Evolutionary conservation across 2,888 invertebrate species (phyloP).

Genomic region (Bellardia pandia): DNA sequence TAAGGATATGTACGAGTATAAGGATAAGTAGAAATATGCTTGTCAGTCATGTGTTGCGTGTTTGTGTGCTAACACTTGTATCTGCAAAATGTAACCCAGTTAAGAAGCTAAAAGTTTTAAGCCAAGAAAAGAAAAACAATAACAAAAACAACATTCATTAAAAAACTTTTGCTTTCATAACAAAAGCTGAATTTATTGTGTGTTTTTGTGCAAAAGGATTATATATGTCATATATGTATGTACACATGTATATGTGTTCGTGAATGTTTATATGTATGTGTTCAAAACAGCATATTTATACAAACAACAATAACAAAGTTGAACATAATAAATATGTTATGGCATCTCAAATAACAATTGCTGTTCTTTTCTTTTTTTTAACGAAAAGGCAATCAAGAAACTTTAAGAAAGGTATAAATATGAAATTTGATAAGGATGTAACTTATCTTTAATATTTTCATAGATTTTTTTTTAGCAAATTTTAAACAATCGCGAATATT

Average conservation of each 20-base stretch:
- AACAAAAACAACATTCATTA: constrained; percentile 35
- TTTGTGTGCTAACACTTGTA: neutral
- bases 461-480: too few species aligned
- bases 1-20: neutral
- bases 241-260: neutral
- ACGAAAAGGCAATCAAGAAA: too few species aligned
- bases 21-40: constrained; percentile 18
- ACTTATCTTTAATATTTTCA: too few species aligned
- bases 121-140: constrained; percentile 1
- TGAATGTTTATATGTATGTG: too few species aligned
- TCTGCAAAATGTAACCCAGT: constrained; percentile 44
- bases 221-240: neutral
- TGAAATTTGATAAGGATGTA: too few species aligned
- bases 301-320: constrained; percentile 18
- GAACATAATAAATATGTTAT: constrained; percentile 41
- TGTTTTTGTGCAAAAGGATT: constrained; percentile 12
- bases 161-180: constrained; percentile 38
- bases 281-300: neutral
- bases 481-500: too few species aligned
- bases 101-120: constrained; percentile 58
- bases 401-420: too few species aligned
- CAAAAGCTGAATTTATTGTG: neutral
- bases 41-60: constrained; percentile 2
- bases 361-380: neutral
- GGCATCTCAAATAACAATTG: constrained; percentile 25